Base-by-base conservation (phyloP, 2,888 invertebrate genomes). In the Deilephila elpenor region DNA sequence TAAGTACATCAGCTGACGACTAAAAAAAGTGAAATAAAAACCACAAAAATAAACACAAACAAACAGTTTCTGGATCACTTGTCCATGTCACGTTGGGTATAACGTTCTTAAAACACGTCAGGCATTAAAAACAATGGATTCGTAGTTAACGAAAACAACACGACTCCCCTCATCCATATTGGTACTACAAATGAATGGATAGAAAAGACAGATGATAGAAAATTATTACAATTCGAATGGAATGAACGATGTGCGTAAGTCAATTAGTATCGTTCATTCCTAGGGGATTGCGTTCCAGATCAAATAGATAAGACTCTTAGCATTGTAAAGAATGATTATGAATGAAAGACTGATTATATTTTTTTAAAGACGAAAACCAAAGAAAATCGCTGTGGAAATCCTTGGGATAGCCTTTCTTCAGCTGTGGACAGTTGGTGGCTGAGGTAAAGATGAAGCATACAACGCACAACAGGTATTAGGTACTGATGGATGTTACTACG, bases 21-120 rank as follows among this genome's bases (percentile, higher is more conserved):
- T 75, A 80, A 79, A 78, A 78, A 81, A 80, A 80, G 75, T 78
- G 78, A 74, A 78, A 78, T 78, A 75, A 77, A 78, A 78, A 75
- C 74, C 79, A 80, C 79, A 77, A 78, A 76, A 74, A 74, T 72
- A 77, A 70, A 78, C 82, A 80, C 80, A 78, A 77, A 77, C 73
- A 80, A 77, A 77, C 72, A 79, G 75, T 80, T 75, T 78, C 79
- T 78, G 80, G 77, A 77, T 77, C 79, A 77, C 75, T 71, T 75
- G 82, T 77, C 79, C 81, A 82, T 83, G 82, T 83, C 82, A 81
- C 81, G 71, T 62, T 11, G 75, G 76, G 62, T 60, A 71, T 73
- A 76, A 76, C 67, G 77, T 78, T 76, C 74, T 76, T 75, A 51
- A 14, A 76, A 76, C 76, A 76, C 75, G 75, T 77, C 73, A 74